Base-by-base conservation (phyloP, 2,113 vertebrate genomes). In the Illadopsis cleaveri region DNA sequence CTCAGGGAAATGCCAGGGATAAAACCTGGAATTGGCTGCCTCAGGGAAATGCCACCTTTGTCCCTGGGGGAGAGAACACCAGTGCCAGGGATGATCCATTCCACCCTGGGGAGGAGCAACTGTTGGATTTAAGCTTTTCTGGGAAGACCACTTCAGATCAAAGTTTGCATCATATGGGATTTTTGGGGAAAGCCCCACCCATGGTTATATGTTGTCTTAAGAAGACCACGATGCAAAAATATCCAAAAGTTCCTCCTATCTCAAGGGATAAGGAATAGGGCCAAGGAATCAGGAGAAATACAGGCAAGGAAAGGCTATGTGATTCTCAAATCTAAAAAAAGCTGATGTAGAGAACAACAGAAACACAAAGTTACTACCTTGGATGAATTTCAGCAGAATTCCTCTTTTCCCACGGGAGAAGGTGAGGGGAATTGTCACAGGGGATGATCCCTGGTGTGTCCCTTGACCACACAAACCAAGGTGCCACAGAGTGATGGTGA, bases 191-290 rank as follows among this genome's bases (percentile, higher is more conserved):
- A 69, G 50, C 35, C 31, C 15, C 31, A 11, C 15, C 62, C 15
- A 12, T 9, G 45, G 15, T 48, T 65, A 1, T 31, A 5, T 8
- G 25, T 11, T 50, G 12, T 40, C 40, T 38, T 30, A 45, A 81
- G 35, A 16, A 51, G 20, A 16, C 50, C 14, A 11, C 0, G 0
- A 38, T 23, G 65, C 11, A 15, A 86, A 86, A 60, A 12, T 10
- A 23, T 38, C 58, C 8, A 17, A 10, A 65, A 72, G 47, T 38
- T 69, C 24, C 10, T 30, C 10, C 9, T 13, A 6, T n/a, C 40
- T n/a, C 12, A 38, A 38, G 45, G 60, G 28, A 19, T 53, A 48
- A 51, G 24, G 66, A 35, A 38, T 47, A 44, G 13, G 38, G 16
- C 6, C 30, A 50, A 31, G 27, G 6, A 62, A 37, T 12, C 54